Percentiles rank a stretch among this genome's conserved stretches.
These are phyloP conservation scores for Calcarius lapponicus DNA, from an alignment of 2,797 vertebrate species.

Conservation along the genomic window DNA sequence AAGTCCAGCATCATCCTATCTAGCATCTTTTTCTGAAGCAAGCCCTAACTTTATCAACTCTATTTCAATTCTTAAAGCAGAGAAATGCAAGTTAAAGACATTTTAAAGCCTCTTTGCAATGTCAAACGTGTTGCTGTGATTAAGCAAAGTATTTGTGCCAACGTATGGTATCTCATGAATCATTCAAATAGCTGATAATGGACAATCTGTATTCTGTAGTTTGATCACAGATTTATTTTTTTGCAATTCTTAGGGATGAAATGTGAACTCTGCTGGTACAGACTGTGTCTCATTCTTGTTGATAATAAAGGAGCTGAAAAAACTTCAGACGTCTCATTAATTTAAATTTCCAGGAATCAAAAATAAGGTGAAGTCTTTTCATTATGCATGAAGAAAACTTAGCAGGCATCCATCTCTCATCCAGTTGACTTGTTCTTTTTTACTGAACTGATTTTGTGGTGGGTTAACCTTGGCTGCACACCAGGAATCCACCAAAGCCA, in stretches of 20 bases:
- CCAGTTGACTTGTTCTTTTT: background rate
- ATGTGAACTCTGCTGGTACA: background rate
- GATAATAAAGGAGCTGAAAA: conserved; percentile 13
- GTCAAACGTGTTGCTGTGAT: background rate
- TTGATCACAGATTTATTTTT: background rate
- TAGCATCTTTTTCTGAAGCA: background rate
- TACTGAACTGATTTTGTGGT: background rate
- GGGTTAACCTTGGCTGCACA: background rate
- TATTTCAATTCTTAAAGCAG: background rate
- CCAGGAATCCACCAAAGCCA: background rate
- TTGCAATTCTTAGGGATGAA: background rate
- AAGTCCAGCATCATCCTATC: background rate
- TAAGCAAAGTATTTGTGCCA: background rate
- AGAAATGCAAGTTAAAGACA: background rate
- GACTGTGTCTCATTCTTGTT: background rate
- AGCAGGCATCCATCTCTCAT: background rate
- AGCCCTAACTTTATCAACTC: background rate
- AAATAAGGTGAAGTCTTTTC: conserved; percentile 16
- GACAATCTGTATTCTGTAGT: conserved; percentile 32
- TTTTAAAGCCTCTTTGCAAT: background rate
- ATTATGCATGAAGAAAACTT: background rate
- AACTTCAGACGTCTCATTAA: conserved; percentile 3
- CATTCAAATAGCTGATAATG: conserved; percentile 32
- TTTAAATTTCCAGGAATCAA: conserved; percentile 34
- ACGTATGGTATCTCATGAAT: background rate